Base-by-base conservation (phyloP, 64 coral and sea anemone genomes). In the Actinia tenebrosa region DNA sequence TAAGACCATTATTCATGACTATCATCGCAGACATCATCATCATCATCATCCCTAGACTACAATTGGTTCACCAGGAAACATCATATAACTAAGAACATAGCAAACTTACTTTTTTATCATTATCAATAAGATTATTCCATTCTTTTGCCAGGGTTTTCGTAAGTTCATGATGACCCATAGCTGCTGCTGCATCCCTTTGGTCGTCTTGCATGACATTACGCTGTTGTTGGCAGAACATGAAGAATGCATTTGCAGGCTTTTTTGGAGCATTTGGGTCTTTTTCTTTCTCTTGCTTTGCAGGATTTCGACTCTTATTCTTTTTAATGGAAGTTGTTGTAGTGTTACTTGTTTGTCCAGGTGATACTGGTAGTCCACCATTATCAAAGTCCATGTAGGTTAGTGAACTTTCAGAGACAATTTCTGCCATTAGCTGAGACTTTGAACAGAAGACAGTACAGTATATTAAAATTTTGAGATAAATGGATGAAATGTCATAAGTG, bases 181-280 rank as follows among this genome's bases (percentile, higher is more conserved):
- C 68, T 3, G 96, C 60, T 19, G 88, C 68, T 0, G 96, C 64
- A 59, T 99, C 96, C 61, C 94, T 95, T 69, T 99, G 96, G 56
- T 99, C 96, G 44, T 94, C 92, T 22, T 98, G 95, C 95, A 99
- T 99, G 0, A 92, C 84, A 58, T 72, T 99, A 27, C 96, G 79
- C 37, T 99, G 96, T 62, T 99, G 91, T 45, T 95, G 93, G 78
- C 96, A 99, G 60, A 95, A 99, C 93, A 99, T 95, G 50, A 99
- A 95, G 81, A 99, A 99, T 18, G 96, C 96, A 91, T 99, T 99
- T 52, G 96, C 93, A 43, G 96, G 96, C 86, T 99, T 99, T 63
- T 99, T 99, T 14, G 96, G 96, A 18, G 96, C 96, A 89, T 99
- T 92, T 10, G 96, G 96, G 71, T 99, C 96, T 16, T 82, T 84